Evolutionary conservation across 2,113 vertebrate species (phyloP).

Genomic region (Struthidea cinerea): DNA sequence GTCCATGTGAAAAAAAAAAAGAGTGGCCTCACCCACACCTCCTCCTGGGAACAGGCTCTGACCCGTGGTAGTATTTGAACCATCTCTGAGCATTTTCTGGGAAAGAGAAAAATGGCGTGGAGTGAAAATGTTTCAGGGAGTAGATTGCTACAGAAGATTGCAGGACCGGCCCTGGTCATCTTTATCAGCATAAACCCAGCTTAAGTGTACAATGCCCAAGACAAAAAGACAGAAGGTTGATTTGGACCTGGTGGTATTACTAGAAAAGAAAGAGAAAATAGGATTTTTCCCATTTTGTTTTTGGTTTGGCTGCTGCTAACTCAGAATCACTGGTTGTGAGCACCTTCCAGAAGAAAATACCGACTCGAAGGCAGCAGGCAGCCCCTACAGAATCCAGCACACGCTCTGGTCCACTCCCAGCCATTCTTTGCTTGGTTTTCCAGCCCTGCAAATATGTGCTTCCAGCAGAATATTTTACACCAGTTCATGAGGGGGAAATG

Average conservation of each 20-base stretch:
- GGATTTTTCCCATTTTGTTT: not conserved
- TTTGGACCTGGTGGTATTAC: not conserved
- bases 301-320: not conserved
- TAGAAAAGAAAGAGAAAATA: not conserved
- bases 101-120: not conserved
- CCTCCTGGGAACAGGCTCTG: not conserved
- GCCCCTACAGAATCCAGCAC: not conserved
- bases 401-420: not conserved
- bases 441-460: not conserved
- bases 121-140: not conserved
- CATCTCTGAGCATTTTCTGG: not conserved
- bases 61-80: not conserved
- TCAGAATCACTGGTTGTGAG: not conserved
- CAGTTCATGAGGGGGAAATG: not conserved
- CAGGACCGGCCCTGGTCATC: not conserved
- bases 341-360: not conserved
- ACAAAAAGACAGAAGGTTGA: not conserved
- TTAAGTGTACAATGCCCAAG: not conserved
- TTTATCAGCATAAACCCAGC: not conserved
- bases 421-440: not conserved
- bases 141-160: not conserved
- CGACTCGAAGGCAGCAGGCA: rapidly evolving
- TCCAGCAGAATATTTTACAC: not conserved
- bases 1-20: not conserved
- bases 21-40: not conserved